phyloP scores from a whole-genome alignment of 2,797 vertebrate species.

The Nannoperca australis region DNA sequence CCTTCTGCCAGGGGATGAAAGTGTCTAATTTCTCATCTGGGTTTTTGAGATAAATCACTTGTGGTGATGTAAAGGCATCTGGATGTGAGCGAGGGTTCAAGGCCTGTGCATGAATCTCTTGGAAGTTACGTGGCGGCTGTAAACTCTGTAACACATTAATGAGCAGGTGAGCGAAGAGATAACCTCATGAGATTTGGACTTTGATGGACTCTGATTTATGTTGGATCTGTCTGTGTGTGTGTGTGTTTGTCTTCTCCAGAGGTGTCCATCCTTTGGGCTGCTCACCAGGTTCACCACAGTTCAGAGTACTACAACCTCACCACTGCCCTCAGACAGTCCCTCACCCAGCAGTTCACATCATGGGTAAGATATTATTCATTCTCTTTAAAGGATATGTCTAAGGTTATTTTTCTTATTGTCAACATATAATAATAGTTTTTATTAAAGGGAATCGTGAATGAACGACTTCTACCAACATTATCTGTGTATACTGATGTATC shows the following conservation, averaged over 20 bases:
- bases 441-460: not conserved
- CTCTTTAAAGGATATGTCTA: not conserved
- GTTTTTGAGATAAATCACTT: conserved; percentile 59
- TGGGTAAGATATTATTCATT: conserved; percentile 86
- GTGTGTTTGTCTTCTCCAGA: conserved; percentile 82
- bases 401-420: not conserved
- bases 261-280: conserved; percentile 94
- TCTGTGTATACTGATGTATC: not conserved
- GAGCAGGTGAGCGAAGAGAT: conserved; percentile 27
- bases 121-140: conserved; percentile 13
- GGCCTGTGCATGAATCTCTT: not conserved
- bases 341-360: conserved; percentile 89
- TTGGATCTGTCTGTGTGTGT: conserved; percentile 18
- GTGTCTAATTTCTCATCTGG: conserved; percentile 58
- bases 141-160: conserved; percentile 11
- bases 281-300: conserved; percentile 95
- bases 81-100: conserved; percentile 39
- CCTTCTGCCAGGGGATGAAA: conserved; percentile 40
- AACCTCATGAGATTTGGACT: conserved; percentile 16
- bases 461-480: not conserved
- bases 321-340: conserved; percentile 93
- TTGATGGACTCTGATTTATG: not conserved
- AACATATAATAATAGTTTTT: not conserved
- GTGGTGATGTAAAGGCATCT: conserved; percentile 33
- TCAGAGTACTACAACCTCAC: conserved; percentile 95